A percentile compares a stretch with the other conserved stretches of the same genome.
phyloP scores from a whole-genome alignment of 1,140 invertebrate genomes.

The Atta colombica region DNA sequence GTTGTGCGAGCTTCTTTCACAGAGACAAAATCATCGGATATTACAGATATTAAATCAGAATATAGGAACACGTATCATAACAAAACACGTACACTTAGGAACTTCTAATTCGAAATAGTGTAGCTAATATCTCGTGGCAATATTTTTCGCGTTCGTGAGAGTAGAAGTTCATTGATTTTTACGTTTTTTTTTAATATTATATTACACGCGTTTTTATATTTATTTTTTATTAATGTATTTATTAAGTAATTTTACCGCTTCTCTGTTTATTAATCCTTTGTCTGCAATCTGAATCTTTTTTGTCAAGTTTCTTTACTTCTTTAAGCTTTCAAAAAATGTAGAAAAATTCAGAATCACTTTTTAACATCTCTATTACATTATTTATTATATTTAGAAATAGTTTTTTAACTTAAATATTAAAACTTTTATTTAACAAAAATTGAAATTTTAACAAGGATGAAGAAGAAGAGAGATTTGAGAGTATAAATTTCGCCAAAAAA shows the following conservation, averaged over 20 bases:
- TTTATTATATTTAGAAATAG: too few relatives aligned
- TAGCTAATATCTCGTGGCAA: slow-evolving; percentile 27
- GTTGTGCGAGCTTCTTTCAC: slow-evolving; percentile 34
- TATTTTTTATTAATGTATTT: neutral
- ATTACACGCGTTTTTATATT: neutral
- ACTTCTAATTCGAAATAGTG: slow-evolving; percentile 61
- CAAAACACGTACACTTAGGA: slow-evolving; percentile 43
- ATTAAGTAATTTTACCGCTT: neutral
- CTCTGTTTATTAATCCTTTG: neutral
- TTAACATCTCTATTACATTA: too few relatives aligned
- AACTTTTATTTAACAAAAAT: too few relatives aligned
- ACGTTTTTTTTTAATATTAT: neutral
- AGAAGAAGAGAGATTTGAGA: too few relatives aligned
- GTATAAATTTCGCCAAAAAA: too few relatives aligned
- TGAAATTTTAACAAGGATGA: too few relatives aligned
- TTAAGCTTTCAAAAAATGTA: too few relatives aligned
- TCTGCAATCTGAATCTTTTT: too few relatives aligned
- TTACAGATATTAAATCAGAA: slow-evolving; percentile 60
- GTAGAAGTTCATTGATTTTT: neutral
- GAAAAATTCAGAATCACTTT: too few relatives aligned
- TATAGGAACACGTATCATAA: slow-evolving; percentile 49
- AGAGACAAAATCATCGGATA: slow-evolving; percentile 25
- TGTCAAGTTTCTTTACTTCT: too few relatives aligned
- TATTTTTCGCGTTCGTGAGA: neutral
- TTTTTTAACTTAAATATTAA: too few relatives aligned